Percentiles rank a stretch among this genome's conserved stretches.
Conservation (phyloP, 1,140 invertebrate genomes). For the Nylanderia fulva region DNA sequence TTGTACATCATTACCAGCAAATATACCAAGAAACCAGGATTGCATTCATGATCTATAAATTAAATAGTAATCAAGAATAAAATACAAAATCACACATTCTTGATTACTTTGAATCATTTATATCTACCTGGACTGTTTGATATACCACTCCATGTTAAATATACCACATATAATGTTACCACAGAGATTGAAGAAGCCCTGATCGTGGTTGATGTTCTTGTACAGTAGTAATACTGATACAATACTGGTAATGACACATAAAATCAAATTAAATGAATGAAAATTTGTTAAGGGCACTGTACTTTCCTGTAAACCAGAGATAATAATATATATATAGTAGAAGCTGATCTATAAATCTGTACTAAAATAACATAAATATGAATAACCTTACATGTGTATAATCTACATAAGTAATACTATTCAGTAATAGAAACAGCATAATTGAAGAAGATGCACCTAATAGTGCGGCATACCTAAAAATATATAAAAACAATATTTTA, state of each 20-base stretch:
- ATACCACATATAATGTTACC: slow-evolving; percentile 97
- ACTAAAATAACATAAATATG: slow-evolving; percentile 1
- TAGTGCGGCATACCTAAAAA: slow-evolving; percentile 92
- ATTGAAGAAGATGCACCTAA: slow-evolving; percentile 94
- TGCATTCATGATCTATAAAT: slow-evolving; percentile 90
- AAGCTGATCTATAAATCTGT: not conserved
- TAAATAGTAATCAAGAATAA: slow-evolving; percentile 48
- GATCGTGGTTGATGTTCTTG: slow-evolving; percentile 95
- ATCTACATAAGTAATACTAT: slow-evolving; percentile 96
- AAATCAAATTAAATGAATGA: slow-evolving; percentile 98
- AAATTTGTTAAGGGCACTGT: slow-evolving; percentile 97
- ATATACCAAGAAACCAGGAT: slow-evolving; percentile 89
- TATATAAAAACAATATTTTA: not conserved
- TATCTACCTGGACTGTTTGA: slow-evolving; percentile 93
- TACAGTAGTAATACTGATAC: slow-evolving; percentile 96
- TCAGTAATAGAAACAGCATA: slow-evolving; percentile 94
- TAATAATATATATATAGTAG: not conserved
- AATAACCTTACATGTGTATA: slow-evolving; percentile 92
- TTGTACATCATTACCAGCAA: slow-evolving; percentile 78
- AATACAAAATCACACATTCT: slow-evolving; percentile 26
- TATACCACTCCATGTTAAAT: slow-evolving; percentile 99
- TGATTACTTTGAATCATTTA: not conserved
- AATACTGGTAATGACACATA: slow-evolving; percentile 94
- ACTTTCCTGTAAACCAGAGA: slow-evolving; percentile 86
- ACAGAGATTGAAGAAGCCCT: slow-evolving; percentile 96